A percentile compares a stretch with the other conserved stretches of the same genome.
Conservation (phyloP, 2,113 vertebrate species). For the Hippopotamus amphibius region DNA sequence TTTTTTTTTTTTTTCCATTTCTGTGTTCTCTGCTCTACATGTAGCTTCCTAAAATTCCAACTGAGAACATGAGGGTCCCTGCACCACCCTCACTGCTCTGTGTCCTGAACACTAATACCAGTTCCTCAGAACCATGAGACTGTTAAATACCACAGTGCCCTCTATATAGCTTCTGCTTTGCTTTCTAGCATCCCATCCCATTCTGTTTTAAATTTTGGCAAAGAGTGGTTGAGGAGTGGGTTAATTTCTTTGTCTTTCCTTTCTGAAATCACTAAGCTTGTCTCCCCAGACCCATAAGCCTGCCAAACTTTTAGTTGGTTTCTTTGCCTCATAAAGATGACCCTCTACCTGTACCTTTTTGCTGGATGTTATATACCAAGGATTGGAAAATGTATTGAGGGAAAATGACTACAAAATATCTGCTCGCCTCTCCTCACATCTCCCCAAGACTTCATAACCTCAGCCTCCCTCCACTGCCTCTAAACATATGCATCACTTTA, state of each 20-base stretch:
- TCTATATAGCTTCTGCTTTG: neutral
- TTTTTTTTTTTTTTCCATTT: neutral
- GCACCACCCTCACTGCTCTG: neutral
- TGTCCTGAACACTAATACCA: neutral
- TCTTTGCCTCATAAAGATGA: neutral
- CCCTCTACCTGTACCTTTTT: too few relatives aligned
- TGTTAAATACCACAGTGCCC: neutral
- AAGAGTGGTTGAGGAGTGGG: neutral
- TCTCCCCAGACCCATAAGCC: neutral
- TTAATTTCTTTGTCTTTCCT: neutral
- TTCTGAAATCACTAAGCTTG: neutral
- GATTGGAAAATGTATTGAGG: neutral
- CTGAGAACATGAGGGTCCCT: neutral
- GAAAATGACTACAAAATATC: neutral
- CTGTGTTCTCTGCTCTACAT: neutral
- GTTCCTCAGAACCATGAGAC: neutral
- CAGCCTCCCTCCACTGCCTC: accelerated
- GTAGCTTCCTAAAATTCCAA: accelerated
- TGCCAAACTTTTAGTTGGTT: neutral
- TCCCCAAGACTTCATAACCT: too few relatives aligned
- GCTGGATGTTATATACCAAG: neutral
- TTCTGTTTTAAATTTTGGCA: neutral
- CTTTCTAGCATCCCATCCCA: neutral
- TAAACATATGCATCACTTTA: neutral
- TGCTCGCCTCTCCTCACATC: neutral